Evolutionary conservation across 2,113 vertebrate genomes (phyloP), one percentile per base, ranked within the genome.

Genomic region (Bostrychus sinensis): DNA sequence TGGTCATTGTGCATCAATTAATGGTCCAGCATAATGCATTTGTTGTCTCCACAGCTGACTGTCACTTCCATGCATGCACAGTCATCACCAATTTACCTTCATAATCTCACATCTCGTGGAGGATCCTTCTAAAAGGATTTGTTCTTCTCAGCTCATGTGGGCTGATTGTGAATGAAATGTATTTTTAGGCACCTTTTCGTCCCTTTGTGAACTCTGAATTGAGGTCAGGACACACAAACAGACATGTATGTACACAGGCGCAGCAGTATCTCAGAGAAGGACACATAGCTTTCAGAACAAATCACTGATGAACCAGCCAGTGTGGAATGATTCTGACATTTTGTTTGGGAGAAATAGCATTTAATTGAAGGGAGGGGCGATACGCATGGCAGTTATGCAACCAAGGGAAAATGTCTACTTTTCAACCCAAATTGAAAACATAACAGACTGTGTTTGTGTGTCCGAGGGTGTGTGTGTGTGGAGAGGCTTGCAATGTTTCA

Each of bases 261-360:
- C 60, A 72, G 83, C 72, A 78, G 59, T 65, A 82, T 85, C 72
- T 78, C 77, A 66, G 78, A 72, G 70, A 77, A 80, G 76, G 89
- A 92, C 88, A 86, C 86, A 81, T 80, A 87, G 86, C 86, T 89
- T 90, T 92, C 90, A 91, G 82, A 92, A 91, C 84, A 87, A 81
- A 91, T 92, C 86, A 91, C 81, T 77, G 82, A 84, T 88, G 77
- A 83, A 86, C 71, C 73, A 73, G 64, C 82, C 75, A 71, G 80
- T 81, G 85, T 78, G 86, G 87, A 89, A 88, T 87, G 78, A 70
- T 91, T 89, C 72, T 88, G 90, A 92, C 89, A 85, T 89, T 90
- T 91, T 89, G 88, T 91, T 91, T 91, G 82, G 88, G 80, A 90
- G 82, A 86, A 82, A 91, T 86, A 89, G 86, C 73, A 86, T 91